Base-by-base conservation (phyloP, 2,888 invertebrate species). In the Aleiodes alternator region DNA sequence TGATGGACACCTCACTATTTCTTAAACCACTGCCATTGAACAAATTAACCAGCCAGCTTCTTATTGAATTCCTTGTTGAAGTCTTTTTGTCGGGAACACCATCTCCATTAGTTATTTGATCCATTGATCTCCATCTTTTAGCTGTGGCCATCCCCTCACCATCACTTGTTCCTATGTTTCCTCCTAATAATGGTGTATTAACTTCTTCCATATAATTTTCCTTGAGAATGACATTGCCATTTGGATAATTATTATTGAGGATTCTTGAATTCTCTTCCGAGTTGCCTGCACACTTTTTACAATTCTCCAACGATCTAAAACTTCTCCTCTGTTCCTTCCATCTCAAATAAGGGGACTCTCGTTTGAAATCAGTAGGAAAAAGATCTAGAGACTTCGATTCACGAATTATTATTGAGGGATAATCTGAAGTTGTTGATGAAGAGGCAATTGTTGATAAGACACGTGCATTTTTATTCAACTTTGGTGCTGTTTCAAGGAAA, bases 121-220 rank as follows among this genome's bases (percentile, higher is more conserved):
- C 96, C 70, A 96, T 90, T 64, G 96, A 96, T 83, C 93, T 94
- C 94, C 96, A 96, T 85, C 95, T 92, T 89, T 95, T 95, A 4
- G 85, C 84, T 9, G 82, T 68, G 80, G 77, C 71, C 55, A 78
- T 73, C 70, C 79, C 73, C 2, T 68, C 51, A 51, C 79, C 73
- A 9, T 68, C 51, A 31, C 31, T 31, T 72, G 88, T 85, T 73
- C 88, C 85, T 53, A 87, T 88, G 48, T 90, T 90, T 48, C 87
- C 86, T 7, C 91, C 86, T 7, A 92, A 81, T 68, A 92, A 80
- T 3, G 91, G 91, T 34, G 89, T 90, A 79, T 91, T 90, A 53
- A 89, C 90, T 69, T 90, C 90, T 77, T 90, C 90, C 73, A 83
- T 83, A 9, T 87, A 83, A 73, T 84, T 84, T 23, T 84, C 82